A percentile compares a stretch with the other conserved stretches of the same genome.
Conservation (phyloP, 2,113 vertebrate genomes). For the Bubalus kerabau region DNA sequence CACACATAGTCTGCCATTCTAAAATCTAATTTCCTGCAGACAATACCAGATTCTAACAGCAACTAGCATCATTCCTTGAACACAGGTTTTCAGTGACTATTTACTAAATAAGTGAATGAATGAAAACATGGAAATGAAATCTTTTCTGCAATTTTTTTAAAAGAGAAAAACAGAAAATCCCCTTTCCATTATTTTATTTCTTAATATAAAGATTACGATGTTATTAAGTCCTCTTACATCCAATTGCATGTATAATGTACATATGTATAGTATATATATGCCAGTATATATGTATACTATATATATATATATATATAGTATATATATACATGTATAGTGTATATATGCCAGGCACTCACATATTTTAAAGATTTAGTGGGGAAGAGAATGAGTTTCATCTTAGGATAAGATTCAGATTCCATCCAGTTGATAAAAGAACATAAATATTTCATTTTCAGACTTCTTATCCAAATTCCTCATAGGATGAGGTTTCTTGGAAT, state of each 20-base stretch:
- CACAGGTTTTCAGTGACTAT: neutral
- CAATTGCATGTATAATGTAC: neutral
- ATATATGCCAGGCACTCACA: neutral
- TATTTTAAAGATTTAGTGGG: neutral
- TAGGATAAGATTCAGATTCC: neutral
- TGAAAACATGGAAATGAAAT: neutral
- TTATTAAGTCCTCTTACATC: neutral
- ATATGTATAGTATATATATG: neutral
- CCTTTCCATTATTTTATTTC: neutral
- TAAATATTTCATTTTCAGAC: neutral
- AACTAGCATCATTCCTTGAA: neutral
- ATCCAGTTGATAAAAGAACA: neutral
- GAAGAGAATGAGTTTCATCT: neutral
- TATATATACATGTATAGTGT: neutral
- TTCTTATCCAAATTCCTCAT: neutral
- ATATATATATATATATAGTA: no score
- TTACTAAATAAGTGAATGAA: neutral
- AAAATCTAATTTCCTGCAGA: neutral
- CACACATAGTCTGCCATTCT: neutral
- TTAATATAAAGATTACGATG: neutral
- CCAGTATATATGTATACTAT: neutral
- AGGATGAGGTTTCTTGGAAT: conserved; percentile 37
- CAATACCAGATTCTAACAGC: neutral
- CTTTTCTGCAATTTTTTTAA: neutral
- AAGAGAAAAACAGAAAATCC: neutral